These are phyloP conservation scores for Trinorchestia longiramus DNA, from an alignment of 1,140 invertebrate genomes.

Conservation along the genomic window DNA sequence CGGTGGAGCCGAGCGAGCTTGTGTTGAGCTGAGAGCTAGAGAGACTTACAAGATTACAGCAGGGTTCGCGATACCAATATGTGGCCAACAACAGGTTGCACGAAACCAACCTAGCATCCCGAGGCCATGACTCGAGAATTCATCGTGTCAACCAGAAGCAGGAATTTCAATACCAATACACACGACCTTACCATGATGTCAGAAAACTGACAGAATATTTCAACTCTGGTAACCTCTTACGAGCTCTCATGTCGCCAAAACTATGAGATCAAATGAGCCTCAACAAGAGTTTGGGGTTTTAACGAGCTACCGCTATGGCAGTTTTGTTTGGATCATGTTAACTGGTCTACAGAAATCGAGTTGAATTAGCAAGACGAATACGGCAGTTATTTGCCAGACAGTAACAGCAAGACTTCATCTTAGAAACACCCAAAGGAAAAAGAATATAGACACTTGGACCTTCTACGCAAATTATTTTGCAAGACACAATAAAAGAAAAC, in stretches of 20 bases:
- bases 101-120: background rate
- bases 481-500: background rate
- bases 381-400: background rate
- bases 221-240: background rate
- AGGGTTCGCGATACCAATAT: background rate
- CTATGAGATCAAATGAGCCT: background rate
- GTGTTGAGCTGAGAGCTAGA: background rate
- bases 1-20: conserved; percentile 53
- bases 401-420: background rate
- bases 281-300: background rate
- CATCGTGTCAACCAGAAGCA: background rate
- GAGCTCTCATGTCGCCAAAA: background rate
- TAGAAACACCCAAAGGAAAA: background rate
- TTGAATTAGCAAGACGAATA: background rate
- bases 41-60: background rate
- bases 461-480: background rate
- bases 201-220: background rate
- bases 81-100: background rate
- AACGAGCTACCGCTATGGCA: background rate
- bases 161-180: background rate
- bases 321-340: background rate
- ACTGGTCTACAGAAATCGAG: background rate
- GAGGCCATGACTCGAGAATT: background rate
- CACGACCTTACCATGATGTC: background rate
- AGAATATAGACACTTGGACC: background rate